A percentile compares a stretch with the other conserved stretches of the same genome.
Conservation (phyloP, 2,113 vertebrate species). For the Pteruthius melanotis region DNA sequence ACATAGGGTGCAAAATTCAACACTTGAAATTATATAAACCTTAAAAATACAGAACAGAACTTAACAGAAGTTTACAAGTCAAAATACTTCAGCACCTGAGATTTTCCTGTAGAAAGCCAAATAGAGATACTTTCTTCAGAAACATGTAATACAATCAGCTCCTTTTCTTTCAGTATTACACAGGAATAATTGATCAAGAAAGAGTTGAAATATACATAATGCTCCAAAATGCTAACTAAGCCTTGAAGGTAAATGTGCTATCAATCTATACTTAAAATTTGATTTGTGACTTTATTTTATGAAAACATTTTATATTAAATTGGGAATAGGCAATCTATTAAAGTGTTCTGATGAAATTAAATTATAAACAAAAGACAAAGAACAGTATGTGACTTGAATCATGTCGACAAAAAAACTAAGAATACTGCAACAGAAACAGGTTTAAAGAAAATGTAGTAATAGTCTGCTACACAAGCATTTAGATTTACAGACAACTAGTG, state of each 20-base stretch:
- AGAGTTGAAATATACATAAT: neutral
- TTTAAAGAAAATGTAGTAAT: neutral
- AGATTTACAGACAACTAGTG: neutral
- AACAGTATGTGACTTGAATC: neutral
- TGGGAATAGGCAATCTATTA: neutral
- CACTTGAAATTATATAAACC: neutral
- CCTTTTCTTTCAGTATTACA: neutral
- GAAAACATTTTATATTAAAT: neutral
- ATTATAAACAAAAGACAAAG: neutral
- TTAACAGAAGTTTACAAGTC: constrained; percentile 8
- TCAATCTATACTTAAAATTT: neutral
- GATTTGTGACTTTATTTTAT: neutral
- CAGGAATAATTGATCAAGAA: neutral
- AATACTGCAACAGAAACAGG: neutral
- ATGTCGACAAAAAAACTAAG: neutral
- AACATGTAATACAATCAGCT: constrained; percentile 23
- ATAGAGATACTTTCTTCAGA: constrained; percentile 8
- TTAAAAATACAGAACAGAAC: constrained; percentile 4
- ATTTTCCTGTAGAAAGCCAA: constrained; percentile 33
- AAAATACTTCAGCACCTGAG: constrained; percentile 61
- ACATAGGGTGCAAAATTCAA: constrained; percentile 6
- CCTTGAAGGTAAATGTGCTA: neutral
- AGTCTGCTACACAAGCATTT: neutral
- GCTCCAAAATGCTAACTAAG: neutral
- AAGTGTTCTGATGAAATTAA: neutral